These are phyloP conservation scores for Scaptomyza hsui DNA, from an alignment of 1,140 invertebrate genomes.

Conservation along the genomic window DNA sequence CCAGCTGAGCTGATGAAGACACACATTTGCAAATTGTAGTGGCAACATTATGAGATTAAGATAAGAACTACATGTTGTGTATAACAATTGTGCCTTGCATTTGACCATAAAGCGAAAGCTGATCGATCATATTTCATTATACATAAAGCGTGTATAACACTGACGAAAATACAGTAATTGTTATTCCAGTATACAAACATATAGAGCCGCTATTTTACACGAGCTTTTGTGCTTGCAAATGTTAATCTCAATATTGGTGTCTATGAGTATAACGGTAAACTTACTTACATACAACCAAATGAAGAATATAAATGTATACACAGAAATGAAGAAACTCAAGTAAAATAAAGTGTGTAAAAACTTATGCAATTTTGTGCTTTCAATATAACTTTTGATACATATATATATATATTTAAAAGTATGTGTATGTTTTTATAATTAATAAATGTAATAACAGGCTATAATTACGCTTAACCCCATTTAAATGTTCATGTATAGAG, in stretches of 20 bases:
- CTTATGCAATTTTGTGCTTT: background rate
- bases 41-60: slow-evolving; percentile 8
- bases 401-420: slow-evolving; percentile 37
- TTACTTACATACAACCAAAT: slow-evolving; percentile 2
- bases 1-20: slow-evolving; percentile 14
- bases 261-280: background rate
- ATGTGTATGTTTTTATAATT: slow-evolving; percentile 14
- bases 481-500: slow-evolving; percentile 39
- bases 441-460: slow-evolving; percentile 52
- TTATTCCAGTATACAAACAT: slow-evolving; percentile 2
- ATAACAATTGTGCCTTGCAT: slow-evolving; percentile 25
- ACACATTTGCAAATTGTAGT: background rate
- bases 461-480: slow-evolving; percentile 71
- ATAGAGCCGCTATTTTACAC: background rate
- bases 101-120: too few species aligned
- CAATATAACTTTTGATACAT: slow-evolving; percentile 13
- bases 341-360: slow-evolving; percentile 19
- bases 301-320: background rate
- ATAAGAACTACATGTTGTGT: background rate
- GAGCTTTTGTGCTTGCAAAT: background rate
- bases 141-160: too few species aligned
- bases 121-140: too few species aligned
- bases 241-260: too few species aligned
- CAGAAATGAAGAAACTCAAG: slow-evolving; percentile 16
- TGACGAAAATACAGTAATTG: too few species aligned